These are phyloP conservation scores for Xiphias gladius DNA, from an alignment of 2,113 vertebrate species.

Conservation along the genomic window DNA sequence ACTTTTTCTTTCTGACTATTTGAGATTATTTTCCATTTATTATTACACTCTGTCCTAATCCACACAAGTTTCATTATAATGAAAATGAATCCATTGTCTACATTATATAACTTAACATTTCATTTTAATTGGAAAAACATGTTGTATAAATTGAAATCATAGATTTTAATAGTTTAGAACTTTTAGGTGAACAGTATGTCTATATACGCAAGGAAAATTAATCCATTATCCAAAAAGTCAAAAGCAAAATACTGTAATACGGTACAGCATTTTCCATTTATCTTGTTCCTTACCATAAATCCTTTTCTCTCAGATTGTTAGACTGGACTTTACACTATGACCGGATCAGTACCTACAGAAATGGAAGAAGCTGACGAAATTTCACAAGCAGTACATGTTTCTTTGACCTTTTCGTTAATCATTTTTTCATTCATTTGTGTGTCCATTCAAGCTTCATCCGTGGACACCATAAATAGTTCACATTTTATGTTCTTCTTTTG, in stretches of 20 bases:
- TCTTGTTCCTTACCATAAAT: not conserved
- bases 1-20: too few species aligned
- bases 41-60: too few species aligned
- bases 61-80: too few species aligned
- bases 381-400: not conserved
- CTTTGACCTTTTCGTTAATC: not conserved
- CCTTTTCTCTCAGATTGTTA: not conserved
- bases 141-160: too few species aligned
- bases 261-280: not conserved
- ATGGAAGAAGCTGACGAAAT: slow-evolving; percentile 31
- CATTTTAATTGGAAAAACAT: too few species aligned
- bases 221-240: not conserved
- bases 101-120: too few species aligned
- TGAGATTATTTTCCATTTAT: too few species aligned
- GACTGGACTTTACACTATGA: too few species aligned
- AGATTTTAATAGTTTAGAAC: too few species aligned
- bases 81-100: too few species aligned
- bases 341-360: not conserved
- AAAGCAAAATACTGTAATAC: not conserved
- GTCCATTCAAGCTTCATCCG: not conserved
- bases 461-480: too few species aligned
- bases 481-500: not conserved
- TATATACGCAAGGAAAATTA: not conserved
- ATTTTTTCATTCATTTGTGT: not conserved
- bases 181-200: too few species aligned